Base-by-base conservation (phyloP, 2,113 vertebrate genomes). In the Planiliza haematocheilus region DNA sequence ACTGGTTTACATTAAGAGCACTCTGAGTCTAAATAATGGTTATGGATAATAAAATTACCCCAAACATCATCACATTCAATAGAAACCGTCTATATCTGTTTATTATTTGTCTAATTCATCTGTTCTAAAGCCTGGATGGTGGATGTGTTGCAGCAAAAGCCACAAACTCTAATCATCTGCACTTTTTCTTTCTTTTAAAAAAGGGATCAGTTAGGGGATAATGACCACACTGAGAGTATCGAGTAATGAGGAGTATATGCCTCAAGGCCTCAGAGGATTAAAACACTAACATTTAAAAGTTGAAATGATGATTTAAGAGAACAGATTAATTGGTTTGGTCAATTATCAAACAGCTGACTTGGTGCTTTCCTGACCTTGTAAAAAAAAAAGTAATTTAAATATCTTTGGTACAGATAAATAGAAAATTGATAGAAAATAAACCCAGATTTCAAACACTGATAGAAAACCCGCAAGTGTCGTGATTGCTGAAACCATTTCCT, bases 401-500 rank as follows among this genome's bases (percentile, higher is more conserved):
- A n/a, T n/a, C n/a, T n/a, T n/a, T n/a, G n/a, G n/a, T n/a, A n/a
- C n/a, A n/a, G n/a, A n/a, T n/a, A n/a, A n/a, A n/a, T n/a, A n/a
- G n/a, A n/a, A n/a, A n/a, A n/a, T n/a, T n/a, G n/a, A n/a, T n/a
- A n/a, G n/a, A n/a, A n/a, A n/a, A n/a, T n/a, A n/a, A n/a, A n/a
- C n/a, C n/a, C n/a, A n/a, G n/a, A n/a, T n/a, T n/a, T n/a, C n/a
- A n/a, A n/a, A n/a, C n/a, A n/a, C n/a, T n/a, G n/a, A n/a, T n/a
- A n/a, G n/a, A n/a, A n/a, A n/a, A n/a, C 58, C n/a, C 13, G 20
- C 5, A 62, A 62, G 62, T 21, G 37, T 43, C 45, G 10, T 58
- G 51, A 9, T 11, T n/a, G 56, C 58, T 2, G 16, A 5, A 20
- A 76, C 37, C 1, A 0, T 14, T 62, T 67, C 20, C 53, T 49